Evolutionary conservation across 2,888 invertebrate genomes (phyloP), one percentile per base, ranked within the genome.

Genomic region (Tachina grossa): DNA sequence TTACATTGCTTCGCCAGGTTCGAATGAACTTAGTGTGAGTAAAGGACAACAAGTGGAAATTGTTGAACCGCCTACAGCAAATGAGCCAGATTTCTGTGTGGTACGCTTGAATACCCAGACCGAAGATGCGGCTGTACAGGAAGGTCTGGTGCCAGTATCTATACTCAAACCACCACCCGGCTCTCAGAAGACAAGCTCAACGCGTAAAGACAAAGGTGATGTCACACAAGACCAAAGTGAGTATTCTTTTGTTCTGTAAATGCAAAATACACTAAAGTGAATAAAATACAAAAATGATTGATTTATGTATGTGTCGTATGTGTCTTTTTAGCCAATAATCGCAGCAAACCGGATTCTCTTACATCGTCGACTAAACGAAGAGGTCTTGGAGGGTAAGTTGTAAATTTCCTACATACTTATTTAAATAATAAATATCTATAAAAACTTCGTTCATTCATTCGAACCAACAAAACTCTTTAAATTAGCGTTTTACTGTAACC

Each of bases 31-130:
- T 89, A 95, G 95, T 75, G 97, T 98, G 61, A 94, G 94, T 87
- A 97, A 97, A 92, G 98, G 98, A 39, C 98, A 98, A 93, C 98
- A 98, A 93, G 98, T 98, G 87, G 98, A 98, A 92, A 96, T 98
- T 87, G 94, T 98, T 88, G 98, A 98, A 92, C 88, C 89, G 84
- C 94, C 95, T 87, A 95, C 95, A 90, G 93, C 95, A 84, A 93
- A 94, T 88, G 93, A 96, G 89, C 93, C 95, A 83, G 95, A 96
- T 89, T 96, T 95, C 93, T 96, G 96, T 94, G 92, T 96, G 90
- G 96, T 96, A 87, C 94, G 96, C 79, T 94, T 95, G 92, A 92
- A 92, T 91, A 92, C 93, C 92, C 93, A 93, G 92, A 93, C 91
- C 89, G 92, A 94, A 89, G 92, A 94, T 92, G 89, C 94, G 89